Base-by-base conservation (phyloP, 23 tunicate genomes). In the Pegea sp. region DNA sequence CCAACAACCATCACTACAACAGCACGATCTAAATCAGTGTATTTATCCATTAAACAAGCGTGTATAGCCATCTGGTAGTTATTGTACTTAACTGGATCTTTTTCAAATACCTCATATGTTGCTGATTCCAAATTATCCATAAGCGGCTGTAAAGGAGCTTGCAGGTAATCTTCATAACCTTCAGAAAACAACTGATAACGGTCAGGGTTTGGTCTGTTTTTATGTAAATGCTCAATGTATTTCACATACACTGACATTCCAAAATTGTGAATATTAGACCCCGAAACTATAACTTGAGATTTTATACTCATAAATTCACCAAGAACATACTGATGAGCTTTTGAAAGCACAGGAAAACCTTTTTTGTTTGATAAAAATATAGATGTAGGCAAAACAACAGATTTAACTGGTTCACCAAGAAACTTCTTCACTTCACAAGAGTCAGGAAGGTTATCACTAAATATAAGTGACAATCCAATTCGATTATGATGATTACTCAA, bases 61-160 rank as follows among this genome's bases (percentile, higher is more conserved):
- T 28, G 24, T 8, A 89, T 69, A 0, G 98, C 98, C 50, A 72
- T 75, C 29, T 66, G 50, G 67, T 89, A 89, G 51, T 28, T 59
- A 11, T 20, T 33, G 53, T 89, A 89, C 51, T 89, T 89, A 2
- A 89, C 74, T 2, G 98, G 98, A 64, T 89, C 98, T 66, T 78
- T 89, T 57, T 89, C 98, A 66, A 89, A 89, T 8, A 71, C 70
- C 57, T 89, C 98, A 49, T 89, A 89, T 3, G 98, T 89, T 18
- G 90, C 69, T 7, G 98, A 89, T 57, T 89, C 98, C 58, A 89
- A 60, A 65, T 89, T 77, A 30, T 89, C 98, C 98, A 89, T 89
- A 19, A 89, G 51, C 20, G 98, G 98, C 28, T 89, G 98, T 29
- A 89, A 52, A n/a, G 98, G 98, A 3, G 98, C 57, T 65, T 77